These are phyloP conservation scores for Lampropteryx suffumata DNA, from an alignment of 2,888 invertebrate species.

Conservation along the genomic window DNA sequence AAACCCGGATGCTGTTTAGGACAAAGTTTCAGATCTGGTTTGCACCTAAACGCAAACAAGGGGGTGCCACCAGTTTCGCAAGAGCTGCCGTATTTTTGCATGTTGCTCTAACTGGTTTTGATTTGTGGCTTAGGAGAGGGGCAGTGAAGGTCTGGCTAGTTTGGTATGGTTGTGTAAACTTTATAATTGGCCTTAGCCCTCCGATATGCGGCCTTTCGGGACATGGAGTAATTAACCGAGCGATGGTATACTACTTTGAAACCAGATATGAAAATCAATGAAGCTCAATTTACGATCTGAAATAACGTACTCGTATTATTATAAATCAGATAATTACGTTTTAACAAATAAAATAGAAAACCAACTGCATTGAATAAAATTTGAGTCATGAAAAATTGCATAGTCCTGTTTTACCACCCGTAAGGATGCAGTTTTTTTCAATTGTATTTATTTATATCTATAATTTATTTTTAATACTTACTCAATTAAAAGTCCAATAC, in stretches of 20 bases:
- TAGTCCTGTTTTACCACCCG: too few species aligned
- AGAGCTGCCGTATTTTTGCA: constrained; percentile 41
- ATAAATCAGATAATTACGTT: too few species aligned
- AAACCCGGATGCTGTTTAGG: constrained; percentile 56
- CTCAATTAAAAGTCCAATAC: too few species aligned
- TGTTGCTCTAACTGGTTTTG: constrained; percentile 12
- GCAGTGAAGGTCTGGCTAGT: constrained; percentile 38
- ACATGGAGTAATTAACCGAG: constrained; percentile 67
- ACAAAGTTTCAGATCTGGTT: constrained; percentile 71
- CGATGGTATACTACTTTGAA: constrained; percentile 38
- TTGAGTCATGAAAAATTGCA: too few species aligned
- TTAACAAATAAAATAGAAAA: too few species aligned
- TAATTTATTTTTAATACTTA: too few species aligned
- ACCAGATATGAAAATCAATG: constrained; percentile 17
- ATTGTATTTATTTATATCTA: too few species aligned
- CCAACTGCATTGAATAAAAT: too few species aligned
- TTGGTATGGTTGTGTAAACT: constrained; percentile 59
- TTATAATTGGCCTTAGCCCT: constrained; percentile 77
- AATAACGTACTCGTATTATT: background rate
- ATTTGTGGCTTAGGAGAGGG: constrained; percentile 15
- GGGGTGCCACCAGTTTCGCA: constrained; percentile 43
- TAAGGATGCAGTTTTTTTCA: too few species aligned
- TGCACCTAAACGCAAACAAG: constrained; percentile 66
- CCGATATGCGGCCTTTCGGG: constrained; percentile 60
- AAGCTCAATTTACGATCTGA: too few species aligned